Conservation (phyloP, 2,797 vertebrate genomes). For the Pitangus sulphuratus region DNA sequence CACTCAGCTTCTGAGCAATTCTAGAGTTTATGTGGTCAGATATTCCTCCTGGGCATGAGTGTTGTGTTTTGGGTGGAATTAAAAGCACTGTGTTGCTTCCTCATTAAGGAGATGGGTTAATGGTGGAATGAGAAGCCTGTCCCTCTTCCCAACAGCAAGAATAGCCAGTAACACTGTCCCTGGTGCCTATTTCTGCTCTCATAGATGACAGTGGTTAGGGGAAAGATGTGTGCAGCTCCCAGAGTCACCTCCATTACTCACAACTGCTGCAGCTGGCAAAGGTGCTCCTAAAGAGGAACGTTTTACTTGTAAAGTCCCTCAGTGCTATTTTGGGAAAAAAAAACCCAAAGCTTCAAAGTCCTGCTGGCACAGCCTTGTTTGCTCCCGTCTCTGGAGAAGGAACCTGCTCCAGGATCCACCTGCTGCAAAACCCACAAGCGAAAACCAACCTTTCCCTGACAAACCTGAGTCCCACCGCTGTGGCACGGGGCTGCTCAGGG, state of each 20-base stretch:
- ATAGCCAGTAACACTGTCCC: background rate
- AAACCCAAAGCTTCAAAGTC: background rate
- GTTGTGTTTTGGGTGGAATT: background rate
- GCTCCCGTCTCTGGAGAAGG: background rate
- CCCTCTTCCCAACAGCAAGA: background rate
- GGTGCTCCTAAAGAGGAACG: fast-evolving
- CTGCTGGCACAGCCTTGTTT: fast-evolving
- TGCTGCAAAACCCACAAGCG: background rate
- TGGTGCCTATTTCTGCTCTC: background rate
- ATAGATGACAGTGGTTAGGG: background rate
- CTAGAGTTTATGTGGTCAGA: background rate
- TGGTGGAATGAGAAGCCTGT: background rate
- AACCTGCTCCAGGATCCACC: background rate
- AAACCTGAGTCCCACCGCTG: background rate
- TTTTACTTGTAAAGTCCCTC: background rate
- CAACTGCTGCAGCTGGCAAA: background rate
- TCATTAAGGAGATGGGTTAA: background rate
- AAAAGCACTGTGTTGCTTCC: background rate
- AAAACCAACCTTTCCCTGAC: background rate
- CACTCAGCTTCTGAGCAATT: background rate
- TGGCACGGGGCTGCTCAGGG: fast-evolving
- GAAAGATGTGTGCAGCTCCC: background rate
- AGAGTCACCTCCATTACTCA: background rate
- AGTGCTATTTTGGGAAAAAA: background rate
- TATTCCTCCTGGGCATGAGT: background rate